Percentiles rank a stretch among this genome's conserved stretches.
phyloP scores from a whole-genome alignment of 2,797 vertebrate species.

The Acridotheres tristis region DNA sequence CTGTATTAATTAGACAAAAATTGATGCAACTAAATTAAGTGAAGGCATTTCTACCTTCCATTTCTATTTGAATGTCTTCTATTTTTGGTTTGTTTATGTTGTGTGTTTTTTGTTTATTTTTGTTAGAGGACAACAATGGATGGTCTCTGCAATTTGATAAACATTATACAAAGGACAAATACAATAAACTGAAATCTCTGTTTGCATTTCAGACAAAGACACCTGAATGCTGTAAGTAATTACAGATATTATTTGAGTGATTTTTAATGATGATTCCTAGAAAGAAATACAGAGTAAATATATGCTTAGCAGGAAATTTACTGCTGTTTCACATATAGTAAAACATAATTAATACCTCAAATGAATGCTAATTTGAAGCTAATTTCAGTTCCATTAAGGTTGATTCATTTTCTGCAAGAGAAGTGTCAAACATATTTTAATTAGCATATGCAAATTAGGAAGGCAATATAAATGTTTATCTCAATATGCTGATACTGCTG shows the following conservation, averaged over 20 bases:
- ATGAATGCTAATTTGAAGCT: background rate
- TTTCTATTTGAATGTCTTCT: background rate
- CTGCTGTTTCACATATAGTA: background rate
- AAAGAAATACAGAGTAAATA: background rate
- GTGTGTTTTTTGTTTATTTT: background rate
- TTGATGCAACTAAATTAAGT: background rate
- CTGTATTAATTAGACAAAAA: background rate
- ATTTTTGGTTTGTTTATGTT: background rate
- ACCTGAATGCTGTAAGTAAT: constrained; percentile 87
- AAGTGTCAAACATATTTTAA: background rate
- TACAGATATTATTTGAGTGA: background rate
- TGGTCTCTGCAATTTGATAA: constrained; percentile 93
- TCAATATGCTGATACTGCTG: background rate
- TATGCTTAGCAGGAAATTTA: background rate
- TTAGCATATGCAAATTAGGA: background rate
- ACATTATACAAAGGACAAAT: constrained; percentile 77
- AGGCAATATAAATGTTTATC: background rate
- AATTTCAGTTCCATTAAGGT: background rate
- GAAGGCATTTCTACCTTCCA: background rate
- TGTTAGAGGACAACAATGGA: constrained; percentile 91
- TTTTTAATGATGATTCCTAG: background rate
- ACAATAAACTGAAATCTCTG: constrained; percentile 74
- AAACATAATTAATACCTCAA: background rate
- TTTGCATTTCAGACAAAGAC: constrained; percentile 75
- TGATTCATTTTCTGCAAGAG: background rate